These are phyloP conservation scores for Corvus moneduloides DNA, from an alignment of 2,113 vertebrate genomes.

Conservation along the genomic window DNA sequence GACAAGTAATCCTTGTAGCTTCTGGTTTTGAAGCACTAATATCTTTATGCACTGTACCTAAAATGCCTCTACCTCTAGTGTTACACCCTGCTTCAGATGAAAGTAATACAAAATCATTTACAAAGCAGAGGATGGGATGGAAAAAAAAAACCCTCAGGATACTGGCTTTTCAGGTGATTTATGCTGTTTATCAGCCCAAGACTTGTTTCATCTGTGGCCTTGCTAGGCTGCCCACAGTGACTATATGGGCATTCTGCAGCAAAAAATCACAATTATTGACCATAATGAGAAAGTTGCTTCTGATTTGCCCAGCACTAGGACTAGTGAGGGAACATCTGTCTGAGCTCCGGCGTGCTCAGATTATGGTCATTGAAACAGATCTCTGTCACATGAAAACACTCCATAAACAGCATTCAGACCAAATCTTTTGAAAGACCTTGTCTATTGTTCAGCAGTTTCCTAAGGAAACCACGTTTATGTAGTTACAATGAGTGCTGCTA, in stretches of 20 bases:
- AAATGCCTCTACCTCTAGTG: neutral
- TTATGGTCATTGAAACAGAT: neutral
- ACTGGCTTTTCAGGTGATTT: neutral
- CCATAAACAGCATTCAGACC: neutral
- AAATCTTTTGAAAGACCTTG: neutral
- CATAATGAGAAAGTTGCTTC: neutral
- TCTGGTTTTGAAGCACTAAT: neutral
- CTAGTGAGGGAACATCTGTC: neutral
- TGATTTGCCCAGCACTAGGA: neutral
- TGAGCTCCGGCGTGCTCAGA: neutral
- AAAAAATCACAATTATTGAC: neutral
- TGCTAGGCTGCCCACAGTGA: neutral
- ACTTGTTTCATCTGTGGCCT: neutral
- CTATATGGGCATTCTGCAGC: neutral
- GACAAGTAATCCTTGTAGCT: neutral
- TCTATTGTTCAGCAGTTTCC: slow-evolving; percentile 46
- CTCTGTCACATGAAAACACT: neutral
- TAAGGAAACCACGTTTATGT: slow-evolving; percentile 17
- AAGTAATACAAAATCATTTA: neutral
- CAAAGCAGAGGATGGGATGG: neutral
- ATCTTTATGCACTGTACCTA: neutral
- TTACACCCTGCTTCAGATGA: neutral
- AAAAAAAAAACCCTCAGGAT: neutral
- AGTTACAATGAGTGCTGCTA: slow-evolving; percentile 9
- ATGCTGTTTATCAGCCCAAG: neutral